A percentile compares a stretch with the other conserved stretches of the same genome.
phyloP scores from a whole-genome alignment of 2,113 vertebrate species.

The Bufo bufo region DNA sequence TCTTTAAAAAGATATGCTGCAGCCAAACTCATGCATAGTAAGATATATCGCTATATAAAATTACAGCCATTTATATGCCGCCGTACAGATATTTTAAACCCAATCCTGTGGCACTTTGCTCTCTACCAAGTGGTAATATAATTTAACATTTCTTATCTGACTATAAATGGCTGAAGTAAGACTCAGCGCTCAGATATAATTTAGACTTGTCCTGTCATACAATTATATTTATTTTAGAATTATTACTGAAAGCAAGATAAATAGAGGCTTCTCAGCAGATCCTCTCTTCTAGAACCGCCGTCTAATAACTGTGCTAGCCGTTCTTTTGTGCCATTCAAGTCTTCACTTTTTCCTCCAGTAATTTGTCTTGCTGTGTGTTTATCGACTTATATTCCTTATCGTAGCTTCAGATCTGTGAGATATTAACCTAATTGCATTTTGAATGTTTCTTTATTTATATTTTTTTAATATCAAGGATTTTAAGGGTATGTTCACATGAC shows the following conservation, averaged over 20 bases:
- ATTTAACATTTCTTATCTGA: constrained; percentile 22
- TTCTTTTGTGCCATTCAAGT: not conserved
- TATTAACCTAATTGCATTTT: too few relatives aligned
- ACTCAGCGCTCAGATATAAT: constrained; percentile 1
- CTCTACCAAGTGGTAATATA: constrained; percentile 34
- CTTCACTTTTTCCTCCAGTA: not conserved
- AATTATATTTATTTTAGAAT: constrained; percentile 32
- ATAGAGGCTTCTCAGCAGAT: not conserved
- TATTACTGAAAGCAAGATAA: constrained; percentile 12
- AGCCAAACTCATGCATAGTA: constrained; percentile 1
- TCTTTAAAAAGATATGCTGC: constrained; percentile 16
- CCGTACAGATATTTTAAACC: constrained; percentile 25
- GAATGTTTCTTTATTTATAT: too few relatives aligned
- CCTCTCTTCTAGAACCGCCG: not conserved
- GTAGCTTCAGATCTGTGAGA: too few relatives aligned
- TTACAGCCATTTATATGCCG: not conserved
- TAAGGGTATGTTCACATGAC: too few relatives aligned
- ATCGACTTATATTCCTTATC: not conserved
- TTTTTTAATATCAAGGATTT: too few relatives aligned
- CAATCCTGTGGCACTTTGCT: constrained; percentile 10
- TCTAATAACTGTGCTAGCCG: not conserved
- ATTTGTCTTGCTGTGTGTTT: not conserved
- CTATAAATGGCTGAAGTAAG: constrained; percentile 39
- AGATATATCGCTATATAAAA: constrained; percentile 32
- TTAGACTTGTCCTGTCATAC: constrained; percentile 25